Percentiles rank a stretch among this genome's conserved stretches.
Evolutionary conservation across 2,797 vertebrate species (phyloP).

Genomic region (Lagodon rhomboides): DNA sequence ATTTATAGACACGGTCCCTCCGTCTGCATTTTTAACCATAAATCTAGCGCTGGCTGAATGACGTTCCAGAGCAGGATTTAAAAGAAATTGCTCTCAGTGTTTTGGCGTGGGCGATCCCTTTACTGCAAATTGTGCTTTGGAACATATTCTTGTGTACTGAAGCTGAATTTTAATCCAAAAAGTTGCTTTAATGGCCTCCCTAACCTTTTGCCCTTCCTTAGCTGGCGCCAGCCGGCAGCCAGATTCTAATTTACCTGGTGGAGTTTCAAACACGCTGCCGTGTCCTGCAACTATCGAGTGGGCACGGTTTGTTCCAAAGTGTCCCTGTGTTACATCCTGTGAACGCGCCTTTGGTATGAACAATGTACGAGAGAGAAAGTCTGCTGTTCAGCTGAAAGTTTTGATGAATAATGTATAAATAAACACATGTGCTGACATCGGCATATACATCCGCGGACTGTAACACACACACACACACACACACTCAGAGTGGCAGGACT

Average conservation of each 20-base stretch:
- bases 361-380: slow-evolving; percentile 9
- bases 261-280: slow-evolving; percentile 19
- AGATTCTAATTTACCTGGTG: slow-evolving; percentile 42
- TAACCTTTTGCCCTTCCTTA: slow-evolving; percentile 55
- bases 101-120: slow-evolving; percentile 41
- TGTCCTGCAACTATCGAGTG: neutral
- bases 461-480: slow-evolving; percentile 21
- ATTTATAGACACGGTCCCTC: slow-evolving; percentile 16
- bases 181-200: slow-evolving; percentile 45
- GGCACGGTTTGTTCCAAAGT: neutral
- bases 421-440: slow-evolving; percentile 46
- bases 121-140: slow-evolving; percentile 35
- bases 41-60: slow-evolving; percentile 28
- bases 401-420: slow-evolving; percentile 55
- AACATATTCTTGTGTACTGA: slow-evolving; percentile 18
- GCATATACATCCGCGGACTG: slow-evolving; percentile 36
- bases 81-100: slow-evolving; percentile 3
- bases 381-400: slow-evolving; percentile 23
- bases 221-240: slow-evolving; percentile 40
- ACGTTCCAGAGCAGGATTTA: neutral
- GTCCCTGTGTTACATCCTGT: neutral
- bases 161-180: slow-evolving; percentile 54
- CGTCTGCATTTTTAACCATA: slow-evolving; percentile 35
- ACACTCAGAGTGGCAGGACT: slow-evolving; percentile 21
- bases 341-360: neutral